These are phyloP conservation scores for Pseudolaguvia tuberculata DNA, from an alignment of 2,113 vertebrate species.

Conservation along the genomic window DNA sequence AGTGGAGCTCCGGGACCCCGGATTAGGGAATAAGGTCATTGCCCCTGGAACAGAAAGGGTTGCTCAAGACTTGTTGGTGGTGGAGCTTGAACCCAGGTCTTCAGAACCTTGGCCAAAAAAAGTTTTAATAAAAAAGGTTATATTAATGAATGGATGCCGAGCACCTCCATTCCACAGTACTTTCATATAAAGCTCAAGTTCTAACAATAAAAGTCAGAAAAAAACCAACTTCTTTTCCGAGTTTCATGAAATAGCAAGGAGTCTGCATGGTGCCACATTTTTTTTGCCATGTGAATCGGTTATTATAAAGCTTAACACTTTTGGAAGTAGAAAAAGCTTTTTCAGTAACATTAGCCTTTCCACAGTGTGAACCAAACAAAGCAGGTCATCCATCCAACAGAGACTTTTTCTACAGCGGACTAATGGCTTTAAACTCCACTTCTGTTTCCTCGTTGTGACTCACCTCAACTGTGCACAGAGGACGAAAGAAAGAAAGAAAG, in stretches of 20 bases:
- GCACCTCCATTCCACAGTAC: too few species aligned
- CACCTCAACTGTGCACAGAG: conserved; percentile 19
- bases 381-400: conserved; percentile 12
- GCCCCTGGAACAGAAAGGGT: too few species aligned
- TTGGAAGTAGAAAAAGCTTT: conserved; percentile 18
- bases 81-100: too few species aligned
- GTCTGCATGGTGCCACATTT: background rate
- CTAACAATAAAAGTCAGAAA: background rate
- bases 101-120: too few species aligned
- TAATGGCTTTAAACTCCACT: conserved; percentile 35
- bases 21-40: too few species aligned
- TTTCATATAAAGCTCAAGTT: background rate
- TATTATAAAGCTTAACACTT: conserved; percentile 21
- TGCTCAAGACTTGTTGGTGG: too few species aligned
- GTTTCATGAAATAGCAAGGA: background rate
- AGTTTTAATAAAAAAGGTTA: too few species aligned
- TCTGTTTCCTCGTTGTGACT: conserved; percentile 27
- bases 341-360: conserved; percentile 18
- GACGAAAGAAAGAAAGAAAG: too few species aligned
- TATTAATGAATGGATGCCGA: too few species aligned
- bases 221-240: background rate
- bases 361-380: conserved; percentile 6
- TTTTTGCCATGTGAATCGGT: background rate
- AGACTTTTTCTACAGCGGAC: conserved; percentile 29
- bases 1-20: too few species aligned